These are phyloP conservation scores for Euclidia mi DNA, from an alignment of 2,888 invertebrate species.

Conservation along the genomic window DNA sequence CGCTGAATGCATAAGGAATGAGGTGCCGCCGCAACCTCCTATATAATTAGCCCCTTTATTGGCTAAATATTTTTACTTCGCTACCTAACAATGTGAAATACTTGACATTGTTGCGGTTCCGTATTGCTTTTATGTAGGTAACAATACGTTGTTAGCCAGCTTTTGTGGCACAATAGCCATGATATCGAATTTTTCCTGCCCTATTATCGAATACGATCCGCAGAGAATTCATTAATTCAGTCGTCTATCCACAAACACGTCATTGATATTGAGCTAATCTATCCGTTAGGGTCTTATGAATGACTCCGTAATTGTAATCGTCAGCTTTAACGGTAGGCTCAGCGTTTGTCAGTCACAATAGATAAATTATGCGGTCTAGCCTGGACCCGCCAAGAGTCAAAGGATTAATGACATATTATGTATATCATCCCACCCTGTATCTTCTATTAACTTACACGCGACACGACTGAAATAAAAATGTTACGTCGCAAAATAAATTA, in stretches of 20 bases:
- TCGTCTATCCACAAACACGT: conserved; percentile 20
- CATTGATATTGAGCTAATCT: conserved; percentile 32
- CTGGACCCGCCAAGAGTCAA: conserved; percentile 50
- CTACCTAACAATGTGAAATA: conserved; percentile 39
- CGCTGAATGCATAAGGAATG: conserved; percentile 87
- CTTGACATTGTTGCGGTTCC: conserved; percentile 33
- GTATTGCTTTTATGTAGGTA: conserved; percentile 13
- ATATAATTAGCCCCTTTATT: conserved; percentile 80
- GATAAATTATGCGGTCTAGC: conserved; percentile 56
- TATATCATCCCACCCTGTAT: conserved; percentile 45
- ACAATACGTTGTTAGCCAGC: conserved; percentile 1
- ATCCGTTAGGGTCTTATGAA: conserved; percentile 40
- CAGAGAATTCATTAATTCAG: conserved; percentile 20
- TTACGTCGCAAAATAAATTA: conserved; percentile 11
- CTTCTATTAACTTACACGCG: conserved; percentile 35
- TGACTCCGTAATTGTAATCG: conserved; percentile 49
- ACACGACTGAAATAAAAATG: conserved; percentile 33
- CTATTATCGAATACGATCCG: neutral
- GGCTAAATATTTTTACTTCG: conserved; percentile 58
- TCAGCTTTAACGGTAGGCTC: conserved; percentile 43
- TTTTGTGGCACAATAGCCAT: neutral
- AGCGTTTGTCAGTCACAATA: conserved; percentile 49
- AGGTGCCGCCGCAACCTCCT: conserved; percentile 74
- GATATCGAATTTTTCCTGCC: neutral
- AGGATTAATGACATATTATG: conserved; percentile 56